A percentile compares a stretch with the other conserved stretches of the same genome.
These are phyloP conservation scores for Eurypyga helias DNA, from an alignment of 2,113 vertebrate species.

Conservation along the genomic window DNA sequence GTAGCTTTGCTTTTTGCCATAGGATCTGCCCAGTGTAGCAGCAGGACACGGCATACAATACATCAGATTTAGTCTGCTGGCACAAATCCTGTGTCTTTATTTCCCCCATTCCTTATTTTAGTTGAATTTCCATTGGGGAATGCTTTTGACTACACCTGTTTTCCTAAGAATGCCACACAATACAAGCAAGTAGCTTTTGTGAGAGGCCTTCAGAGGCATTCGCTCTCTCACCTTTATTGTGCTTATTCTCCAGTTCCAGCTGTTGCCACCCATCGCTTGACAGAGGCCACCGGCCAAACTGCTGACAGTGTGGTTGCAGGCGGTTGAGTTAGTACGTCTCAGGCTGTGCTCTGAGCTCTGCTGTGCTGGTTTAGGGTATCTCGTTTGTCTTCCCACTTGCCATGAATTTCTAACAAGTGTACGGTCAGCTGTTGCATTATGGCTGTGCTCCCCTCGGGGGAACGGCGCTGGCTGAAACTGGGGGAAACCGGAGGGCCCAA, in stretches of 20 bases:
- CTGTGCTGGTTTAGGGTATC: not conserved
- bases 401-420: not conserved
- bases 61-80: not conserved
- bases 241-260: not conserved
- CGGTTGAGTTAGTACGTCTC: not conserved
- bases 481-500: not conserved
- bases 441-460: not conserved
- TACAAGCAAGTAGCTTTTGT: not conserved
- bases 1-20: not conserved
- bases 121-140: not conserved
- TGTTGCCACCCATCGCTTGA: not conserved
- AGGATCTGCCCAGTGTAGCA: not conserved
- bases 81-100: not conserved
- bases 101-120: not conserved
- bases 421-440: accelerated
- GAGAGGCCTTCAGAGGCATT: not conserved
- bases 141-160: not conserved
- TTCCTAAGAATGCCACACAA: not conserved
- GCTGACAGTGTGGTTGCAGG: not conserved
- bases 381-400: not conserved
- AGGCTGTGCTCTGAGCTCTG: not conserved
- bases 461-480: not conserved
- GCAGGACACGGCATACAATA: not conserved
- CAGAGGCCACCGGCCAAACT: not conserved
- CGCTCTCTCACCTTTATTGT: not conserved